Base-by-base conservation (phyloP, 2,797 vertebrate species). In the Molossus alvarezi region DNA sequence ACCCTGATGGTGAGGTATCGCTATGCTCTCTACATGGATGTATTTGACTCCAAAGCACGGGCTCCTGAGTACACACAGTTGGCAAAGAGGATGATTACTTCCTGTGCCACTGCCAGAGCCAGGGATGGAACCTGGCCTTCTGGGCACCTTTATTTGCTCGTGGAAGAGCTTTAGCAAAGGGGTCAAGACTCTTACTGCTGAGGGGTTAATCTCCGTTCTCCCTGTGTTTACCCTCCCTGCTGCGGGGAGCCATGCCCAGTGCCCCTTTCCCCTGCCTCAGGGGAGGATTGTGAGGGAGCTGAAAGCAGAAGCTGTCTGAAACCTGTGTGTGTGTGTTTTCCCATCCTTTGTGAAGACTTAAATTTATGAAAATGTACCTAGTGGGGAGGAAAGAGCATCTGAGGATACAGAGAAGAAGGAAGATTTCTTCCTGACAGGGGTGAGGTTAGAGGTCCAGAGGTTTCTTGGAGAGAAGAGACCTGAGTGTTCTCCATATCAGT, bases 41-140 rank as follows among this genome's bases (percentile, higher is more conserved):
- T 67, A 12, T 71, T 62, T 88, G n/a, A 94, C 9, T 90, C 17
- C 53, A 93, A 86, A 90, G 51, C 75, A 89, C 14, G 15, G 45
- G 60, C 17, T 81, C 41, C 53, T 81, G 45, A 58, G 51, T 45
- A 45, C 57, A 80, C 71, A 83, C 45, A 27, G 86, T 45, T 90
- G 75, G 82, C 17, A 75, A 76, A 75, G 10, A 95, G n/a, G 21
- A 51, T 75, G 17, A 1, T 37, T 21, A 21, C 0, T 48, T 20
- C 45, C 41, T 37, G 72, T 1, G n/a, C n/a, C 18, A 58, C 20
- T 86, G 60, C 67, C 45, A 92, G 75, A 82, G 73, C 57, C 57
- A 58, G 20, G 29, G 2, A 55, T 58, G 58, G 23, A n/a, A 65
- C 10, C 53, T 69, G 53, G 9, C 29, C 69, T 7, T 69, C 23